phyloP scores from a whole-genome alignment of 2,888 invertebrate species.

The Pyrochroa serraticornis region DNA sequence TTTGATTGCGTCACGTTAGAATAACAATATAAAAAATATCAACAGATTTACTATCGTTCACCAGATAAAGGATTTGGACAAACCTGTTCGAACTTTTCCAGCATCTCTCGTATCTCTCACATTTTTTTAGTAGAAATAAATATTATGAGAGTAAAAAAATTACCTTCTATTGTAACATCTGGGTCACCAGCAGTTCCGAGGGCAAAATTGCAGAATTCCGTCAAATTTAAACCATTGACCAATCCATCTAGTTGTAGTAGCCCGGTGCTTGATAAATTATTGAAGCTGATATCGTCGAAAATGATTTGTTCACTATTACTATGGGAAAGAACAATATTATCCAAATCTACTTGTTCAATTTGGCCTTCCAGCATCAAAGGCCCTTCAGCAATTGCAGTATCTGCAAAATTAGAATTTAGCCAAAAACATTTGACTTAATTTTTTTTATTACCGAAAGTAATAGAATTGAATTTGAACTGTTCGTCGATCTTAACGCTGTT shows the following conservation, averaged over 20 bases:
- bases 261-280: conserved; percentile 46
- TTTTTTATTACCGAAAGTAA: conserved; percentile 55
- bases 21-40: too few relatives aligned
- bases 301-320: conserved; percentile 39
- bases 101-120: too few relatives aligned
- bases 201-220: conserved; percentile 49
- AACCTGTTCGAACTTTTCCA: too few relatives aligned
- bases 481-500: conserved; percentile 56
- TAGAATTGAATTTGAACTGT: conserved; percentile 49
- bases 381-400: conserved; percentile 35
- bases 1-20: too few relatives aligned
- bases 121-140: too few relatives aligned
- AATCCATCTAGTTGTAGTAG: conserved; percentile 47
- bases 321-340: conserved; percentile 54
- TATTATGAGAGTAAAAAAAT: too few relatives aligned
- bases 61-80: too few relatives aligned
- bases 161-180: conserved; percentile 52
- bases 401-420: conserved; percentile 37
- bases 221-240: conserved; percentile 49
- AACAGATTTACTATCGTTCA: too few relatives aligned
- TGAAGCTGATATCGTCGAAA: conserved; percentile 45
- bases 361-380: conserved; percentile 46
- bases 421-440: not conserved
- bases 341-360: conserved; percentile 55
- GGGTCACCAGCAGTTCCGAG: conserved; percentile 40